Conservation (phyloP, 1,140 invertebrate species). For the Pseudomyrmex pallidus region DNA sequence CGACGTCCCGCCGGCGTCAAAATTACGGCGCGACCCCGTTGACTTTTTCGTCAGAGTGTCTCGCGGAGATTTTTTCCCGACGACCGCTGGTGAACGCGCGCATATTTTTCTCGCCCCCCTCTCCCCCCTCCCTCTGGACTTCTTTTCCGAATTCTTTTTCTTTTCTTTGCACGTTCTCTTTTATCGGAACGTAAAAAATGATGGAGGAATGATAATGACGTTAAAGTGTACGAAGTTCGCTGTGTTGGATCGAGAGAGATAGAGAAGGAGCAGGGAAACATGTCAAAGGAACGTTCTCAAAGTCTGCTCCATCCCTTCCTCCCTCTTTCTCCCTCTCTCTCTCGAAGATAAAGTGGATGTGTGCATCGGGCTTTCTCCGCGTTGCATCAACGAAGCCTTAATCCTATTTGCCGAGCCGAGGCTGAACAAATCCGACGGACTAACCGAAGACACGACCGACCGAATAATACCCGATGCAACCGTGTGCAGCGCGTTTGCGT, state of each 20-base stretch:
- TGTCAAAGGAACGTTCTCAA: too few species aligned
- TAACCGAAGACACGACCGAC: conserved; percentile 24
- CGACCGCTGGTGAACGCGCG: not conserved
- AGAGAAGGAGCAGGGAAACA: too few species aligned
- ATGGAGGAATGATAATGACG: too few species aligned
- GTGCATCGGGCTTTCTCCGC: not conserved
- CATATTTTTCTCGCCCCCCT: not conserved
- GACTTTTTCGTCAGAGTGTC: conserved; percentile 11
- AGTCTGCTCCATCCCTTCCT: too few species aligned
- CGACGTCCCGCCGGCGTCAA: conserved; percentile 15
- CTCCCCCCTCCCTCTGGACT: too few species aligned
- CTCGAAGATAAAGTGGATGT: not conserved
- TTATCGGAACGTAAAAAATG: too few species aligned
- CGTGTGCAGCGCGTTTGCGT: conserved; percentile 15
- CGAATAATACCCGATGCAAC: conserved; percentile 22
- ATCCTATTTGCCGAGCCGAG: conserved; percentile 23
- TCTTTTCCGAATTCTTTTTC: too few species aligned
- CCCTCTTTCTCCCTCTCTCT: too few species aligned
- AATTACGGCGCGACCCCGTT: conserved; percentile 14
- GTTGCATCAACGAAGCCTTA: conserved; percentile 21
- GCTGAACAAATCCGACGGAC: conserved; percentile 26
- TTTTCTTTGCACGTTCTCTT: too few species aligned
- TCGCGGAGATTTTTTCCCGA: conserved; percentile 11
- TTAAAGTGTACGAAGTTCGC: too few species aligned
- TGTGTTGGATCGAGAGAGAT: too few species aligned